Base-by-base conservation (phyloP, 2,888 invertebrate genomes). In the Mesorhabditis sp. region DNA sequence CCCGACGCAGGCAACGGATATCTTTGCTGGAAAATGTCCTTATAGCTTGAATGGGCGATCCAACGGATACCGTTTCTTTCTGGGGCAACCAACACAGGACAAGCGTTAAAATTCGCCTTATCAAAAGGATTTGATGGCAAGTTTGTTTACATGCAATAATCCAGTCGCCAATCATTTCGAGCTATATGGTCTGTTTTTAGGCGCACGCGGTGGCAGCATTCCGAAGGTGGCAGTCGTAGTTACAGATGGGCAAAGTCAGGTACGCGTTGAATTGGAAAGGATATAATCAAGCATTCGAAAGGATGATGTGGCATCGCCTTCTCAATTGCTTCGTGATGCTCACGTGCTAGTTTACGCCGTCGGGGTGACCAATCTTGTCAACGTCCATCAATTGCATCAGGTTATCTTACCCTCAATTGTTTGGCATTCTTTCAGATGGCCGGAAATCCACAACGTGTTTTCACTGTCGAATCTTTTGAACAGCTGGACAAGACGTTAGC, bases 341-440 rank as follows among this genome's bases (percentile, higher is more conserved):
- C 86, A 86, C 41, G 84, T 87, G 43, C 82, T 83, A 70, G 80
- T 87, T 72, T 85, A 85, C 71, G 86, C 86, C 3, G 85, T 87
- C 4, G 87, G 87, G 4, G 84, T 87, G 3, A 85, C 86, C 0
- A 80, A 82, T 68, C 62, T 83, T n/a, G 82, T 86, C 7, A 82
- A 86, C 67, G 77, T 80, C 1, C 76, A 78, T 43, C 86, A 87
- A 75, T 78, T 87, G 10, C 81, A 85, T 65, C 84, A 85, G 72
- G 80, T 79, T 13, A 15, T 64, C 62, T 65, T 13, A 64, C 67
- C 13, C 28, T 67, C 67, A 15, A 42, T 41, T 64, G 62, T 5
- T 10, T 4, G 42, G 45, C 4, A 58, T 45, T 15, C 43, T 2
- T 71, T 68, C 62, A 80, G 77, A 85, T 85, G 75, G 80, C 85